A percentile compares a stretch with the other conserved stretches of the same genome.
Conservation (phyloP, 2,888 invertebrate species). For the Gymnosoma rotundatum region DNA sequence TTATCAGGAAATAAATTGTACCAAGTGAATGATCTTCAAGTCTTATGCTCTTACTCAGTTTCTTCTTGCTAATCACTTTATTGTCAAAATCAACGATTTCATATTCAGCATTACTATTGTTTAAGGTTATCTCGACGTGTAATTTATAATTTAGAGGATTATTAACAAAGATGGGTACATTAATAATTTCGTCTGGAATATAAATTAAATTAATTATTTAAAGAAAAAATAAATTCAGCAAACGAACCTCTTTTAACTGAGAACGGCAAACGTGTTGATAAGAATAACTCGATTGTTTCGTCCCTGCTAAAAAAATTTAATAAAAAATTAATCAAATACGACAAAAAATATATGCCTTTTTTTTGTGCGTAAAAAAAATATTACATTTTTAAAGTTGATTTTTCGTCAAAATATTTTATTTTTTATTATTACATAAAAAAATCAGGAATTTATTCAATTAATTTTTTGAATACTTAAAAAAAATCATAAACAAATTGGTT, state of each 20-base stretch:
- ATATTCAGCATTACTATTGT: conserved; percentile 89
- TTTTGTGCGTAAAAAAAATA: too few relatives aligned
- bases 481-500: too few relatives aligned
- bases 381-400: too few relatives aligned
- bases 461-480: too few relatives aligned
- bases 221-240: neutral
- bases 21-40: conserved; percentile 88
- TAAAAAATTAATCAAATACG: too few relatives aligned
- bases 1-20: conserved; percentile 90
- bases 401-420: too few relatives aligned
- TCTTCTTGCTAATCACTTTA: conserved; percentile 92
- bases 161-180: conserved; percentile 51
- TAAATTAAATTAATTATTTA: neutral
- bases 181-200: neutral
- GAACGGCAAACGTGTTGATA: conserved; percentile 91
- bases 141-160: conserved; percentile 91
- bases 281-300: conserved; percentile 74
- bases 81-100: conserved; percentile 94
- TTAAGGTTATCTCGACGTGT: conserved; percentile 90
- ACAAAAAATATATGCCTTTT: too few relatives aligned
- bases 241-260: conserved; percentile 88
- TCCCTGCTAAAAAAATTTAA: conserved; percentile 79
- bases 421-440: too few relatives aligned
- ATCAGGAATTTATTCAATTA: too few relatives aligned
- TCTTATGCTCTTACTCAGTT: conserved; percentile 86